phyloP scores from a whole-genome alignment of 1,140 invertebrate genomes.

The Cepaea nemoralis region DNA sequence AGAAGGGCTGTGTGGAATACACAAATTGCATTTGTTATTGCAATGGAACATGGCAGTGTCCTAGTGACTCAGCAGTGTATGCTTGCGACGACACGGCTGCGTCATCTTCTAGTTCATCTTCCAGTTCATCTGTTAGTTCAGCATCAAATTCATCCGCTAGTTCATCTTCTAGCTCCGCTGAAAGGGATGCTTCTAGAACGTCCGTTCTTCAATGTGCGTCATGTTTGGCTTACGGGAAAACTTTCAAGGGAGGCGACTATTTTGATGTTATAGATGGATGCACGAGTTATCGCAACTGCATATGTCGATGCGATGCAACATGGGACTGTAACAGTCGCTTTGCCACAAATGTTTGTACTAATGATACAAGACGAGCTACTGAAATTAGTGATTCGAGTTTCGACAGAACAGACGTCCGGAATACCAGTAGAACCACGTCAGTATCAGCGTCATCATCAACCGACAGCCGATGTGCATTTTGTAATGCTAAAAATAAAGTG shows the following conservation, averaged over 20 bases:
- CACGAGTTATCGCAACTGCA: conserved; percentile 36
- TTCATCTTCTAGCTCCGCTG: background rate
- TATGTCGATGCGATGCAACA: conserved; percentile 40
- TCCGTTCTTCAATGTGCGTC: background rate
- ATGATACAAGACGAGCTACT: background rate
- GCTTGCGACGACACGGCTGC: background rate
- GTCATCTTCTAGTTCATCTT: no score
- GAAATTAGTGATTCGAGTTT: conserved; percentile 26
- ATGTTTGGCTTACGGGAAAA: conserved; percentile 24
- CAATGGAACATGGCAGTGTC: conserved; percentile 18
- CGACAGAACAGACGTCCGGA: conserved; percentile 39
- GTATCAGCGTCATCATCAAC: background rate
- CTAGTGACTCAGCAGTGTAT: background rate
- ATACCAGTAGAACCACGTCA: conserved; percentile 30
- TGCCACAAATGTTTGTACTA: conserved; percentile 24
- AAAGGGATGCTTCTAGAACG: background rate
- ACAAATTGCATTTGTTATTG: conserved; percentile 6
- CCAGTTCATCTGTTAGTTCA: no score
- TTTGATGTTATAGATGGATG: conserved; percentile 51
- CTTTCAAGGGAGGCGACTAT: conserved; percentile 43
- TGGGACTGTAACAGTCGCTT: conserved; percentile 32
- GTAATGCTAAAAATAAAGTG: conserved; percentile 46
- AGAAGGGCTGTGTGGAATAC: conserved; percentile 18
- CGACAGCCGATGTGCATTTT: conserved; percentile 36
- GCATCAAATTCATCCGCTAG: no score